phyloP scores from a whole-genome alignment of 2,113 vertebrate species.

The Andinoacara biseriatus region DNA sequence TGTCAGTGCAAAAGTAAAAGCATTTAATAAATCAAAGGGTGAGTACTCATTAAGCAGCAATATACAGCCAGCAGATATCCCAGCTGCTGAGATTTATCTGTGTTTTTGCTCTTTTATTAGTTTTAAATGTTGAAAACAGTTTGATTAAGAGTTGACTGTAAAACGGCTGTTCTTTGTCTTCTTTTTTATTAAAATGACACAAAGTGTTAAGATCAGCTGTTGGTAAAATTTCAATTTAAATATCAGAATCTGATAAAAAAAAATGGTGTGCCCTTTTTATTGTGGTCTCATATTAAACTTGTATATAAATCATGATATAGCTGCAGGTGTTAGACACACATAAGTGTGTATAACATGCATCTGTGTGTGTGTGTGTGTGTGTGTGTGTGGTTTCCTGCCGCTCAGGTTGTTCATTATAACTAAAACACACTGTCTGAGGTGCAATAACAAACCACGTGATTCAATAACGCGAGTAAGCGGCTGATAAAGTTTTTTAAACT shows the following conservation, averaged over 20 bases:
- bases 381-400: neutral
- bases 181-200: too few relatives aligned
- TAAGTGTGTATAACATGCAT: neutral
- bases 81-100: too few relatives aligned
- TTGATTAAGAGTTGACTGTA: too few relatives aligned
- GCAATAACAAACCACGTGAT: neutral
- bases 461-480: neutral
- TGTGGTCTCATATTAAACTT: neutral
- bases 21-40: neutral
- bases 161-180: too few relatives aligned
- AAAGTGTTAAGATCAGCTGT: neutral
- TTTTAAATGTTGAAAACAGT: too few relatives aligned
- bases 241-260: neutral
- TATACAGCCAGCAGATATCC: too few relatives aligned
- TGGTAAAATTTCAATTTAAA: neutral
- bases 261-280: neutral
- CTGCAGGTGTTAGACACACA: neutral
- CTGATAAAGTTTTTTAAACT: slow-evolving; percentile 4
- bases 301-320: neutral
- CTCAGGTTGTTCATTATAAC: too few relatives aligned
- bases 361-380: neutral
- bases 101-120: too few relatives aligned
- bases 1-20: too few relatives aligned
- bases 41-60: neutral
- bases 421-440: neutral